These are phyloP conservation scores for Teleogryllus occipitalis DNA, from an alignment of 1,140 invertebrate species.

Conservation along the genomic window DNA sequence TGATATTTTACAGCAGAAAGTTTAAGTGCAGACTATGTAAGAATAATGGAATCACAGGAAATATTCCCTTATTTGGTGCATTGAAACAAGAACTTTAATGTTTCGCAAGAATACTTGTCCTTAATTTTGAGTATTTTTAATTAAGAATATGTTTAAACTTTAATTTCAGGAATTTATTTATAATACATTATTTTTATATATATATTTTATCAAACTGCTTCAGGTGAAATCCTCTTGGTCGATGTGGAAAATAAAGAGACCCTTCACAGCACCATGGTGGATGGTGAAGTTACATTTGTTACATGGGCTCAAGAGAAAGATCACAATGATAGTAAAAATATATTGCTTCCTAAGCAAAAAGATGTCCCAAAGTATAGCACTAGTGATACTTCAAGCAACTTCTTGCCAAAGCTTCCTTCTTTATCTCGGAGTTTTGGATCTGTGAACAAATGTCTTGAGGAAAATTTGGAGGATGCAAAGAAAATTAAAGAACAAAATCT, in stretches of 20 bases:
- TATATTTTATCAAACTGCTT: conserved; percentile 24
- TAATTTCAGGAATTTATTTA: background rate
- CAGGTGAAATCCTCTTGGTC: conserved; percentile 54
- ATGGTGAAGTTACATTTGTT: conserved; percentile 43
- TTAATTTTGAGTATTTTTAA: background rate
- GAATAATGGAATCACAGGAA: no score
- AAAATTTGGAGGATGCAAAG: conserved; percentile 52
- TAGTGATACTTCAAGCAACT: conserved; percentile 38
- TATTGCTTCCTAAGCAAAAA: conserved; percentile 17
- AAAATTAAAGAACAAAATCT: conserved; percentile 56
- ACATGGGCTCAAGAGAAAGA: conserved; percentile 40
- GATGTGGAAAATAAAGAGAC: conserved; percentile 84
- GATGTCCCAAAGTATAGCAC: conserved; percentile 20
- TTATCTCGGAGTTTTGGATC: conserved; percentile 48
- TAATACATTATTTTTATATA: conserved; percentile 9
- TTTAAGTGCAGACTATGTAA: no score
- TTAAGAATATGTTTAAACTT: background rate
- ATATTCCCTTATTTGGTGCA: no score
- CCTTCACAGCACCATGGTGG: conserved; percentile 57
- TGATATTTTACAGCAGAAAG: no score
- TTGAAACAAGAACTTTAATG: no score
- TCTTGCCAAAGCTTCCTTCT: conserved; percentile 47
- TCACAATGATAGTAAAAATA: background rate
- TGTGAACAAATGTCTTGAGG: conserved; percentile 43
- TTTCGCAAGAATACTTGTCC: no score